Evolutionary conservation across 2,797 vertebrate genomes (phyloP), one percentile per base, ranked within the genome.

Genomic region (Eutrigla gurnardus): DNA sequence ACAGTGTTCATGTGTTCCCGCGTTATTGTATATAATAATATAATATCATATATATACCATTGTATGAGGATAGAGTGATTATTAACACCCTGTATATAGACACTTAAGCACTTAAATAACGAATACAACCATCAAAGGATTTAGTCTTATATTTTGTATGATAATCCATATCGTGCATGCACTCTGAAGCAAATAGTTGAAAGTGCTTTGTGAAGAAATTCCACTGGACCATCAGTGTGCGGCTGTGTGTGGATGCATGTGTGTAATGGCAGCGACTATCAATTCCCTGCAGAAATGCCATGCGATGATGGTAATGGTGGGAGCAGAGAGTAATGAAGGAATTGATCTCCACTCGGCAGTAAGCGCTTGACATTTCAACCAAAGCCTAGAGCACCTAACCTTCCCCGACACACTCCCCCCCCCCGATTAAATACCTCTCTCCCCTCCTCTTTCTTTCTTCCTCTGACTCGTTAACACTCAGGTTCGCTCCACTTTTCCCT

Each of bases 281-380:
- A 78, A 33, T 84, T 90, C 80, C 73, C 74, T 70, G 67, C 60
- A 85, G 87, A 90, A 88, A 90, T 82, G 85, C 94, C 95, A 94
- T 93, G 92, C 92, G 94, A 93, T 96, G 96, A 96, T 95, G 94
- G 95, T 96, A 97, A 97, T 95, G 95, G 96, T 94, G 93, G 90
- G 93, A 95, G 94, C 78, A 81, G 93, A 94, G 96, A 95, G 96
- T 97, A 97, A 97, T 97, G 97, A 97, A 96, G 95, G 95, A 94
- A 98, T 98, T 97, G 97, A 98, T 98, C 97, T 96, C 93, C 94
- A 95, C 95, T 96, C 95, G 91, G 92, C 95, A 96, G 95, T 96
- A 75, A 88, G 82, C 58, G 59, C 79, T 83, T 98, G 97, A 98
- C 96, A 97, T 97, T 98, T 98, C 97, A 96, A 96, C 96, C 96